Evolutionary conservation across 23 tunicate genomes (phyloP), one percentile per base, ranked within the genome.

Genomic region (Trididemnum miniatum): DNA sequence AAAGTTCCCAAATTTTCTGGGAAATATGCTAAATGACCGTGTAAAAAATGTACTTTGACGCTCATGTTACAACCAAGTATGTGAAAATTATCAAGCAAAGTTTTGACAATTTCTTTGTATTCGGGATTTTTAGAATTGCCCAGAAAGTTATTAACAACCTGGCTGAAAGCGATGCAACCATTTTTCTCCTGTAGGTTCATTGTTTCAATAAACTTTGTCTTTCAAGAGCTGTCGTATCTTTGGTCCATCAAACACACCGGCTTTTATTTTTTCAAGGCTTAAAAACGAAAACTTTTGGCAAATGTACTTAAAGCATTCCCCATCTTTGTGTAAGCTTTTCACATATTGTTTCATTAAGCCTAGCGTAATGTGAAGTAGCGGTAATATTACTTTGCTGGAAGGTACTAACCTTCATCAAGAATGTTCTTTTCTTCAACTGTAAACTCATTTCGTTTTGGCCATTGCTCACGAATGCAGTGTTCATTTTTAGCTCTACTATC

Each of bases 81-180:
- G 30, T 78, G 71, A 50, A 57, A 78, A 12, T 57, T 44, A 34
- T 31, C 0, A 30, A 78, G 71, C 83, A 78, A 57, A 44, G 31
- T 31, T 26, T 78, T 59, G 31, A 78, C 83, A 78, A 25, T 31
- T 57, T 59, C 72, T 57, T 59, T 60, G 71, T 78, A 78, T 29
- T 78, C 51, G 12, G 83, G 51, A 23, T 1, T 20, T 78, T 60
- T 78, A 39, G 51, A 28, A 60, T 59, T 78, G 31, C 39, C 83
- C 72, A 50, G 1, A 78, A 78, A 78, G 30, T 50, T 78, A 0
- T 44, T 78, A 22, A 74, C 79, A 74, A 74, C 79, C 59, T 38
- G 60, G 79, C 79, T 74, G 35, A 74, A 74, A 74, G 79, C 79
- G 35, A 57, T 33, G 72, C 38, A 78, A 78, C 33, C 83, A 23